Percentiles rank a stretch among this genome's conserved stretches.
These are phyloP conservation scores for Tursiops truncatus DNA, from an alignment of 2,113 vertebrate species.

Conservation along the genomic window DNA sequence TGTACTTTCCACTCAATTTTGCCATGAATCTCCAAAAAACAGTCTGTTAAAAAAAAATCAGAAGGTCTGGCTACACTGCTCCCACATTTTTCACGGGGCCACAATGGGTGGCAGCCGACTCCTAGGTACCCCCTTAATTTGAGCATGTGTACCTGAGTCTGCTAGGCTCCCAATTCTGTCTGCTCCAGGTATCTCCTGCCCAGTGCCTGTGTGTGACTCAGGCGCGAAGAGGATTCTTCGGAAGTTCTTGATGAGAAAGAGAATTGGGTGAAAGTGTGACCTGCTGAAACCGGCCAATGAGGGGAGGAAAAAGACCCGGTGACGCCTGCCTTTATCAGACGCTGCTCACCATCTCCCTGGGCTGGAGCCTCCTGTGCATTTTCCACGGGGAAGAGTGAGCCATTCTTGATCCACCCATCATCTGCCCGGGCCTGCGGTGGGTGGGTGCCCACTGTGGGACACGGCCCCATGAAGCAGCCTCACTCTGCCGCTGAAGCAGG, in stretches of 20 bases:
- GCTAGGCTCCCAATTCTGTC: neutral
- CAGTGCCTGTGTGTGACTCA: neutral
- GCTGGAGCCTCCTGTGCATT: neutral
- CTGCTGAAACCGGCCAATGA: fast-evolving
- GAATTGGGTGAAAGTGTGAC: neutral
- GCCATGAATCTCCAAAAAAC: neutral
- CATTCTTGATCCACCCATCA: neutral
- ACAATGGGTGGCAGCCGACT: fast-evolving
- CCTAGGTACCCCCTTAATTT: fast-evolving
- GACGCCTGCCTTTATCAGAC: neutral
- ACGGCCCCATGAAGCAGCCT: fast-evolving
- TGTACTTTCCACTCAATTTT: neutral
- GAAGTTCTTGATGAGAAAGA: neutral
- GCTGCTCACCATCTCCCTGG: neutral
- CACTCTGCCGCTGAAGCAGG: fast-evolving
- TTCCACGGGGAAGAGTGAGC: neutral
- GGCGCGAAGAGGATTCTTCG: neutral
- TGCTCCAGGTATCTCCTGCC: neutral
- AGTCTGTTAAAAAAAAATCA: too few relatives aligned
- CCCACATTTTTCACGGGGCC: fast-evolving
- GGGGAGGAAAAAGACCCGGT: neutral
- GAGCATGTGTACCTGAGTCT: fast-evolving
- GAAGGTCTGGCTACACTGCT: neutral
- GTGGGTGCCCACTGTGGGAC: neutral
- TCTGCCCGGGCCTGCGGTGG: neutral